A percentile compares a stretch with the other conserved stretches of the same genome.
Evolutionary conservation across 37 sponge, comb jelly and placozoan genomes (phyloP).

Genomic region (Axinella damicornis): DNA sequence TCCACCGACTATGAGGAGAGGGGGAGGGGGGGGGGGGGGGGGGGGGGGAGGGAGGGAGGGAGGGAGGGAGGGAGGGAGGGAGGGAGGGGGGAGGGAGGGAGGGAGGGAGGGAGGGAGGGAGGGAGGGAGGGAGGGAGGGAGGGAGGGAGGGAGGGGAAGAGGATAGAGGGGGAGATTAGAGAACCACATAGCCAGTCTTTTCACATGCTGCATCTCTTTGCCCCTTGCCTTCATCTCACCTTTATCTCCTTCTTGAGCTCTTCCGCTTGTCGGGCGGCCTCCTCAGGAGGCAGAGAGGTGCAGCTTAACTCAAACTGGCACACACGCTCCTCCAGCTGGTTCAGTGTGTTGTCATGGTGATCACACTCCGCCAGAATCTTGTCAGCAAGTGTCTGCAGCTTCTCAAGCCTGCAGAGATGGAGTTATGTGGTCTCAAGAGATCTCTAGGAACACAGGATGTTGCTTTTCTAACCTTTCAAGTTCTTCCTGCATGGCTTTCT

Average conservation of each 20-base stretch:
- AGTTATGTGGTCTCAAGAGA: background rate
- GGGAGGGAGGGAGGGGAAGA: too few relatives aligned
- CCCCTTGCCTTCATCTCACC: background rate
- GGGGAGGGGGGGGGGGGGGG: too few relatives aligned
- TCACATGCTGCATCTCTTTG: background rate
- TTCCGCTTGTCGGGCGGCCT: background rate
- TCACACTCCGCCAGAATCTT: constrained; percentile 27
- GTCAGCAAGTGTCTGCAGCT: constrained; percentile 20
- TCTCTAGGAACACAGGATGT: background rate
- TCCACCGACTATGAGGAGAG: constrained; percentile 5
- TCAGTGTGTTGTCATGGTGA: background rate
- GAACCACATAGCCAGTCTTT: background rate
- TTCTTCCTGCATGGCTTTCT: constrained; percentile 66
- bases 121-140: too few relatives aligned
- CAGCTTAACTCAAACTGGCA: constrained; percentile 24
- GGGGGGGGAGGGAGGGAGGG: too few relatives aligned
- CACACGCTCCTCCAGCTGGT: constrained; percentile 27
- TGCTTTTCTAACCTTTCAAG: constrained; percentile 31
- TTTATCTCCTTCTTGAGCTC: constrained; percentile 33
- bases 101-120: too few relatives aligned
- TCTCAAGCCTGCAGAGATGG: constrained; percentile 17
- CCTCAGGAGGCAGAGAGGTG: constrained; percentile 26
- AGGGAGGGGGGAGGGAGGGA: too few relatives aligned
- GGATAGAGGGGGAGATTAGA: too few relatives aligned
- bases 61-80: too few relatives aligned